Evolutionary conservation across 2,888 invertebrate genomes (phyloP).

Genomic region (Apotomis turbidana): DNA sequence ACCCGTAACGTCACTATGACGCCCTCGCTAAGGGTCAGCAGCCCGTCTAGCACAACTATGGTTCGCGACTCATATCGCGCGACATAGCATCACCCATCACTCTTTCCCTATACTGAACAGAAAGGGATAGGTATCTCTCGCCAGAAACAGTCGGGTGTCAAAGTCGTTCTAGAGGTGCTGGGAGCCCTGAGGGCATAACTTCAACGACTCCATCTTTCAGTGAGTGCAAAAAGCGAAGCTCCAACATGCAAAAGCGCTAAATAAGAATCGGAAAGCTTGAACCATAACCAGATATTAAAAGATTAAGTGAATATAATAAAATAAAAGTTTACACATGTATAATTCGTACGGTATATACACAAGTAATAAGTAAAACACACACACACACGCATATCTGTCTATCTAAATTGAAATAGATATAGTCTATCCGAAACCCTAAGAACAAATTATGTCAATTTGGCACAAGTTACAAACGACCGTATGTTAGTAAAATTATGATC

Average conservation of each 20-base stretch:
- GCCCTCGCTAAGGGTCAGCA: no score
- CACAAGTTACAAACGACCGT: no score
- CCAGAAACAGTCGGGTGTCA: no score
- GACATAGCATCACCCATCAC: no score
- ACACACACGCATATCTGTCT: constrained; percentile 22
- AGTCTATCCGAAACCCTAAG: no score
- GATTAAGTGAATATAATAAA: constrained; percentile 22
- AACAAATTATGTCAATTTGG: no score
- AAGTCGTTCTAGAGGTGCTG: no score
- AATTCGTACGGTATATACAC: background rate
- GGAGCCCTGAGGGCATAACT: constrained; percentile 78
- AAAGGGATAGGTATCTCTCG: no score
- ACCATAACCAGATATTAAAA: constrained; percentile 29
- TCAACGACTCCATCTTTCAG: constrained; percentile 65
- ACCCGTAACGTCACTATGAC: constrained; percentile 9
- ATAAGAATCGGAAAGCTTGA: constrained; percentile 32
- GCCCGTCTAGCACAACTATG: no score
- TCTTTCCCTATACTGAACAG: no score
- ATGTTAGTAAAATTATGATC: no score
- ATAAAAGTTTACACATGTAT: constrained; percentile 23
- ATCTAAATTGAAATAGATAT: background rate
- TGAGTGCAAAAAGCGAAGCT: constrained; percentile 50
- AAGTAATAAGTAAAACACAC: constrained; percentile 1
- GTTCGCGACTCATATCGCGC: no score
- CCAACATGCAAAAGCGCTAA: constrained; percentile 55